These are phyloP conservation scores for Melanaphis sacchari DNA, from an alignment of 1,140 invertebrate species.

Conservation along the genomic window DNA sequence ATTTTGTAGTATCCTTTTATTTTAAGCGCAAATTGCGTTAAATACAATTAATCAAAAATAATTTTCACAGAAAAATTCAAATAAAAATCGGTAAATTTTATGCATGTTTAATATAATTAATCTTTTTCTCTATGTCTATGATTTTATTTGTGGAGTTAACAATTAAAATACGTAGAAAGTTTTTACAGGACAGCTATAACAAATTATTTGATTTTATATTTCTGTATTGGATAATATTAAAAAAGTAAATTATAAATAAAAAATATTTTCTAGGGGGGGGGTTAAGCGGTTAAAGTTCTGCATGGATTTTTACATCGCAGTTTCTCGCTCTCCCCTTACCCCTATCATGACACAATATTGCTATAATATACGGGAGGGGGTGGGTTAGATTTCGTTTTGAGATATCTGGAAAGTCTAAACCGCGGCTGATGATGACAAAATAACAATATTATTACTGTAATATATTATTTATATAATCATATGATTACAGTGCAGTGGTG, in stretches of 20 bases:
- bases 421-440: background rate
- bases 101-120: background rate
- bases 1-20: too few relatives aligned
- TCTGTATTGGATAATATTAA: background rate
- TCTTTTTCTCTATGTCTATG: background rate
- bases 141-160: background rate
- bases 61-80: too few relatives aligned
- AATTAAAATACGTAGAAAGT: background rate
- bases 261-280: background rate
- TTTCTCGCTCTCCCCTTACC: too few relatives aligned
- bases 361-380: background rate
- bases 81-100: too few relatives aligned
- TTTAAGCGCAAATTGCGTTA: too few relatives aligned
- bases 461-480: background rate
- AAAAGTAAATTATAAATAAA: background rate
- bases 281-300: too few relatives aligned
- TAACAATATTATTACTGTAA: background rate
- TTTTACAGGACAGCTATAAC: background rate
- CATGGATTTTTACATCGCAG: background rate
- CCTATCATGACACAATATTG: background rate
- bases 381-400: background rate
- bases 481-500: background rate
- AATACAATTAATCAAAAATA: too few relatives aligned
- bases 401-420: background rate
- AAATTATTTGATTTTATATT: background rate